Evolutionary conservation across 2,888 invertebrate species (phyloP), one percentile per base, ranked within the genome.

Genomic region (Catocala fraxini): DNA sequence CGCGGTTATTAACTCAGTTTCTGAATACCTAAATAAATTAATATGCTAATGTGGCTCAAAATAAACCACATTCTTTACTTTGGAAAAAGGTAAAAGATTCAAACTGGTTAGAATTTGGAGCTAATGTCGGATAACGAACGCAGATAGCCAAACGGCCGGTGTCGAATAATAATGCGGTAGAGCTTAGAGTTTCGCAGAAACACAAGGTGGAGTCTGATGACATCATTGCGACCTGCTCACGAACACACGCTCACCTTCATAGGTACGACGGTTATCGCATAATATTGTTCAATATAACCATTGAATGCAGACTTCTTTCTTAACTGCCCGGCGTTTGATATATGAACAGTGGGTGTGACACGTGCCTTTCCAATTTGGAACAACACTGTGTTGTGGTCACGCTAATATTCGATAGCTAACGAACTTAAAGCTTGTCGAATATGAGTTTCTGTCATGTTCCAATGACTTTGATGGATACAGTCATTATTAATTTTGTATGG

Each of bases 101-200:
- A 88, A 90, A 92, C 91, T 81, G 89, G 89, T 91, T 88, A 80
- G 76, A 77, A 85, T 86, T 87, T 84, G 70, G 80, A 80, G 81
- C 78, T 82, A 81, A 88, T 73, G 80, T 78, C 73, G 79, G 80
- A 83, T 83, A 87, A 86, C 82, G 84, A 87, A 80, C 77, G 61
- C 63, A 69, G 84, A 88, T 87, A 87, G 84, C 83, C 72, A 75
- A 84, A 79, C 82, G 81, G 84, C 75, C 77, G 70, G 73, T 66
- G 79, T 79, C 75, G 87, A 90, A 91, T 91, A 91, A 89, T 89
- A 92, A 92, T 88, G 83, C 76, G 80, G 83, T 77, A 77, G 84
- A 83, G 86, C 82, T 90, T 83, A 87, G 87, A 84, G 66, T 60
- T 93, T 92, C 92, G 89, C 87, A 87, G 92, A 93, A 93, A 80